Evolutionary conservation across 23 tunicate genomes (phyloP), one percentile per base, ranked within the genome.

Genomic region (Styela clava): DNA sequence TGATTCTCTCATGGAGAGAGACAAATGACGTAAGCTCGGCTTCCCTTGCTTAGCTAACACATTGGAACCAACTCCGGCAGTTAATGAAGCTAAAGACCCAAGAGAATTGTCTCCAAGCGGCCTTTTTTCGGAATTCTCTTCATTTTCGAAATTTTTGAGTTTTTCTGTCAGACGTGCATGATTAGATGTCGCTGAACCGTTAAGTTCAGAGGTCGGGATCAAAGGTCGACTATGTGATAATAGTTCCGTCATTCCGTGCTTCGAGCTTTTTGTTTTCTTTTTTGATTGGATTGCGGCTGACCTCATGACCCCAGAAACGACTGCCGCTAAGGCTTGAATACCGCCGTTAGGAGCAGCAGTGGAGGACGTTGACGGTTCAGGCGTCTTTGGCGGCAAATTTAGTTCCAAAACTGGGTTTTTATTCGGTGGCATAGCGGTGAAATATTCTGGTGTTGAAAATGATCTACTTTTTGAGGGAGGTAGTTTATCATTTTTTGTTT

Each of bases 251-350:
- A 69, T 73, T 24, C 62, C 62, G 29, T 34, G 52, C 22, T 79
- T 79, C 2, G 87, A 76, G 19, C 64, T 63, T 36, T 84, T 84
- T 76, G 64, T 76, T 52, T 76, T 76, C 37, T 76, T 44, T 2
- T 76, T 76, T 25, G 94, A 84, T 69, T 89, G 94, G 64, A 89
- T 89, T 2, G 88, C 94, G 34, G 94, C 94, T 34, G 84, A 74
- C 34, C 94, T 69, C 82, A 89, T 89, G 67, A 89, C 94, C 62
- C 79, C 94, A 0, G 88, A 89, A 32, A 89, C 88, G 29, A 84
- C 88, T 44, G 83, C 94, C 19, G 94, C 94, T 3, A 88, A 52
- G 9, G 88, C 44, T 20, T 86, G 74, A 44, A 78, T 67, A 33
- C 87, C 79, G 2, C 32, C 64, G 27, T 78, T 23, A 2, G 80